Evolutionary conservation across 2,797 vertebrate species (phyloP).

Genomic region (Schizopygopsis pylzovi): DNA sequence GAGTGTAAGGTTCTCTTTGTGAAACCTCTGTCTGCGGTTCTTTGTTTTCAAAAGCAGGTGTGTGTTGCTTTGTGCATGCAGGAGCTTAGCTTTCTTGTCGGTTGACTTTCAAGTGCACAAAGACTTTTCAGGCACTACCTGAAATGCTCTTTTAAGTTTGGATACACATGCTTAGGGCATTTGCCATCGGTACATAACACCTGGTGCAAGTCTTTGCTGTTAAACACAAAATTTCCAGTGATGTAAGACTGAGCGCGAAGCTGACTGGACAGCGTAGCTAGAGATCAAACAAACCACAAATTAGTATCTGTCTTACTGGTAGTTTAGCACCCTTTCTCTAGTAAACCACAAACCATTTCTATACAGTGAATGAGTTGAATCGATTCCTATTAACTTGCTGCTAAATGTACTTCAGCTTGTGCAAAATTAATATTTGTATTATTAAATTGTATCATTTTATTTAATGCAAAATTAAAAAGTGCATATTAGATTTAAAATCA

Average conservation of each 20-base stretch:
- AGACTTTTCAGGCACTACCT: conserved; percentile 47
- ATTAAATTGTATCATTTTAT: neutral
- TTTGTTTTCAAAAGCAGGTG: conserved; percentile 54
- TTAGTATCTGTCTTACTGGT: conserved; percentile 29
- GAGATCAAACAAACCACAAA: conserved; percentile 29
- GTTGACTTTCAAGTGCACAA: conserved; percentile 44
- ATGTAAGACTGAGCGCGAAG: neutral
- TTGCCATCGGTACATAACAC: conserved; percentile 35
- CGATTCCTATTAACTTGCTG: neutral
- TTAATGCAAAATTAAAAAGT: neutral
- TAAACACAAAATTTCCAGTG: conserved; percentile 33
- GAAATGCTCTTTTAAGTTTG: conserved; percentile 52
- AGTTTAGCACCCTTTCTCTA: conserved; percentile 13
- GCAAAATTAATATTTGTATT: neutral
- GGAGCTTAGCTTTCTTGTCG: conserved; percentile 30
- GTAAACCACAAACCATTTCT: conserved; percentile 30
- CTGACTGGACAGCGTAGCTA: neutral
- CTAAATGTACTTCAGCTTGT: neutral
- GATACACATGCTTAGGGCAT: conserved; percentile 40
- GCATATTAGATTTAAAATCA: neutral
- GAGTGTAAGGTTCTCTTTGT: neutral
- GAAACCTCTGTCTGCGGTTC: neutral
- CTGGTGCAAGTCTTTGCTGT: conserved; percentile 35
- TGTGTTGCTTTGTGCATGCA: conserved; percentile 47
- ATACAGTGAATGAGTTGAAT: neutral